Evolutionary conservation across 2,113 vertebrate species (phyloP).

Genomic region (Sterna hirundo): DNA sequence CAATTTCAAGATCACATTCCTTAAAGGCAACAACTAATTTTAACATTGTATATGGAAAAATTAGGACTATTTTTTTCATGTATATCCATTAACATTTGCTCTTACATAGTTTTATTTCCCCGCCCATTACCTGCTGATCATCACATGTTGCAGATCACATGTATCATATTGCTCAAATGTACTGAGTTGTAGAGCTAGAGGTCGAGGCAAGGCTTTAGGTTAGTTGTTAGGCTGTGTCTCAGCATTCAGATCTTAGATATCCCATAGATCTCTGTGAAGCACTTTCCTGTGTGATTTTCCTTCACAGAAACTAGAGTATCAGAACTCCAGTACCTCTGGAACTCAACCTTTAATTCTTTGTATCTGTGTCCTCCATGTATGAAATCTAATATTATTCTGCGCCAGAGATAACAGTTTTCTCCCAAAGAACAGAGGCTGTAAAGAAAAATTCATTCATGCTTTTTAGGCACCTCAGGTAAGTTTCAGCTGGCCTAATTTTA

Average conservation of each 20-base stretch:
- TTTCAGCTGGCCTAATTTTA: not conserved
- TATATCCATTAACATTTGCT: not conserved
- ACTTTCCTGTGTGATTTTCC: not conserved
- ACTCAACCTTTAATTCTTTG: slow-evolving; percentile 3
- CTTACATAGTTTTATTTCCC: not conserved
- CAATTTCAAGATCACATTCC: not conserved
- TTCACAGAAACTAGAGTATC: not conserved
- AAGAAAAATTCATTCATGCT: not conserved
- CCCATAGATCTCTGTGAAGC: not conserved
- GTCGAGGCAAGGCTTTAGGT: not conserved
- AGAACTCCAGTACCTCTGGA: not conserved
- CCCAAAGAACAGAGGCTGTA: not conserved
- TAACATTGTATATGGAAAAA: not conserved
- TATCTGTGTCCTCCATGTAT: not conserved
- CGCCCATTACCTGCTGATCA: not conserved
- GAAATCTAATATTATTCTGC: not conserved
- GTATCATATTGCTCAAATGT: not conserved
- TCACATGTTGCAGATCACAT: not conserved
- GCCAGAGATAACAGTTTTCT: not conserved
- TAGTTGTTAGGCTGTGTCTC: not conserved
- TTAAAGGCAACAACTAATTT: not conserved
- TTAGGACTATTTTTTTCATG: not conserved
- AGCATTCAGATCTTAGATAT: not conserved
- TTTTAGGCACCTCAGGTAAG: not conserved
- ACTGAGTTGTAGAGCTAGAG: not conserved